phyloP scores from a whole-genome alignment of 2,797 vertebrate species.

The Bovichtus variegatus region DNA sequence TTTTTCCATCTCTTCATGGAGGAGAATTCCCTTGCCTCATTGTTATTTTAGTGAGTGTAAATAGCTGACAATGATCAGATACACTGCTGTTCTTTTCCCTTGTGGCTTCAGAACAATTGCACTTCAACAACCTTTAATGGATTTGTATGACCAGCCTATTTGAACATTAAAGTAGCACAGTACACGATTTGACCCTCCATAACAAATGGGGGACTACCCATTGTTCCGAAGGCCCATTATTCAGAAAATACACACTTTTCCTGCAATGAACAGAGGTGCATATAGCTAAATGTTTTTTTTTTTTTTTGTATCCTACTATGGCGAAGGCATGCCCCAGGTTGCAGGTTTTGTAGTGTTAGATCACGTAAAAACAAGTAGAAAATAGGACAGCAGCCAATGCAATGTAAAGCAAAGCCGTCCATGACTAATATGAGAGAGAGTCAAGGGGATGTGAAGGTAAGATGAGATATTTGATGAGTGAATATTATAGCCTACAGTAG shows the following conservation, averaged over 20 bases:
- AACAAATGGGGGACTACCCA: constrained; percentile 12
- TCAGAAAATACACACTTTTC: no score
- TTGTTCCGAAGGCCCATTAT: no score
- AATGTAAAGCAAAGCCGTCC: not conserved
- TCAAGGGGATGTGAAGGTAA: not conserved
- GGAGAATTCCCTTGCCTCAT: constrained; percentile 9
- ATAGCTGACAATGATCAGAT: constrained; percentile 32
- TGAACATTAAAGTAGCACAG: constrained; percentile 30
- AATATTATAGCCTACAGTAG: not conserved
- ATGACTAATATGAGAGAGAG: not conserved
- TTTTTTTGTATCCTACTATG: no score
- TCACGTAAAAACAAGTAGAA: not conserved
- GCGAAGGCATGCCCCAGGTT: no score
- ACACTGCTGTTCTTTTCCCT: not conserved
- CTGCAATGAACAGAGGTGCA: no score
- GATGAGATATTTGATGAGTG: not conserved
- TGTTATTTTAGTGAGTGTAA: constrained; percentile 33
- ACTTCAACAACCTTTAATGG: constrained; percentile 18
- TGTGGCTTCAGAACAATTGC: constrained; percentile 9
- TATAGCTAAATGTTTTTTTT: no score
- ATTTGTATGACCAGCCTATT: constrained; percentile 34
- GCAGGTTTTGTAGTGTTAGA: not conserved
- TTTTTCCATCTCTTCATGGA: not conserved
- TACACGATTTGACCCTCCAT: constrained; percentile 30
- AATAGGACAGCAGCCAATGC: not conserved